Conservation (phyloP, 2,888 invertebrate species). For the Helleia helle region DNA sequence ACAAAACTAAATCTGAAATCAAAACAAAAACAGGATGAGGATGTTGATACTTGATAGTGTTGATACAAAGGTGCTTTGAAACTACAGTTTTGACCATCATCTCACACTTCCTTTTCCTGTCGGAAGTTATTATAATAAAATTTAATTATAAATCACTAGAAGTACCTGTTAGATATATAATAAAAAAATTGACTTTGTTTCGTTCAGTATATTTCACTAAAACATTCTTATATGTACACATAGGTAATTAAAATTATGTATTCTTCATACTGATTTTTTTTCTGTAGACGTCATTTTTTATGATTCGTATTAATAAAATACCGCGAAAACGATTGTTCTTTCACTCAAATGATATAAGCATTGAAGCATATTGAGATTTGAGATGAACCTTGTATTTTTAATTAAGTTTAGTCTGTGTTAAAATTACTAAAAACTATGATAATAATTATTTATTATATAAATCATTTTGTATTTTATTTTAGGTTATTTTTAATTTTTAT, state of each 20-base stretch:
- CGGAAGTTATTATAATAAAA: slow-evolving; percentile 29
- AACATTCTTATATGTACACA: not conserved
- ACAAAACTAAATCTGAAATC: not conserved
- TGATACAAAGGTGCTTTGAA: slow-evolving; percentile 19
- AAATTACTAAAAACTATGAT: too few relatives aligned
- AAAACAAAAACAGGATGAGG: slow-evolving; percentile 42
- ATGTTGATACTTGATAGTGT: slow-evolving; percentile 39
- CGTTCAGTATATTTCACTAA: not conserved
- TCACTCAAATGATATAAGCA: too few relatives aligned
- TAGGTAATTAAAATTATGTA: not conserved
- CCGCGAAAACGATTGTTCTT: not conserved
- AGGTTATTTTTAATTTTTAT: too few relatives aligned
- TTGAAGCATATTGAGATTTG: too few relatives aligned
- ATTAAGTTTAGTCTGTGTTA: too few relatives aligned
- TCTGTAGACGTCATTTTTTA: not conserved
- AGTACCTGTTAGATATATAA: not conserved
- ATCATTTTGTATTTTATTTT: too few relatives aligned
- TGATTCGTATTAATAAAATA: too few relatives aligned
- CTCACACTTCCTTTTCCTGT: slow-evolving; percentile 74
- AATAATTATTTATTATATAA: too few relatives aligned
- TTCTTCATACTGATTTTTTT: not conserved
- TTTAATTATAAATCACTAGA: slow-evolving; percentile 15
- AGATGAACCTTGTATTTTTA: too few relatives aligned
- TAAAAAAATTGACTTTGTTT: not conserved
- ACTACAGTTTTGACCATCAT: slow-evolving; percentile 43